Percentiles rank a stretch among this genome's conserved stretches.
Evolutionary conservation across 2,888 invertebrate genomes (phyloP).

Genomic region (Malacosoma neustria): DNA sequence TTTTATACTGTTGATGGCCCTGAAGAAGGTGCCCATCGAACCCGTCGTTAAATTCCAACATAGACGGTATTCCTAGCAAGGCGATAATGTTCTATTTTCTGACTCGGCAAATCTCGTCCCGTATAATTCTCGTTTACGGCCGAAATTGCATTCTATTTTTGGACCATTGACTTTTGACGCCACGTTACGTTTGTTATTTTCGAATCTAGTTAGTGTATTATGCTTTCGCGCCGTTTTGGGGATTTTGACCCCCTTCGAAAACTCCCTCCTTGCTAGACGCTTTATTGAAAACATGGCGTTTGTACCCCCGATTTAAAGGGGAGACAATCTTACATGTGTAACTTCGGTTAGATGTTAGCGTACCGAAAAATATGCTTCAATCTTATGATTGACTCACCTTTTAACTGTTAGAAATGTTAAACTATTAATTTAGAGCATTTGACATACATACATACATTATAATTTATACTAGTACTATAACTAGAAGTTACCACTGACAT

Average conservation of each 20-base stretch:
- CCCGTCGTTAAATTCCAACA: too few species aligned
- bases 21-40: too few species aligned
- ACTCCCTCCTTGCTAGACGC: conserved; percentile 10
- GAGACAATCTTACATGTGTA: conserved; percentile 6
- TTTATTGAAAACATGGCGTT: conserved; percentile 29
- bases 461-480: too few species aligned
- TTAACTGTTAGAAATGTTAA: too few species aligned
- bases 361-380: background rate
- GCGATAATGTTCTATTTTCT: conserved; percentile 24
- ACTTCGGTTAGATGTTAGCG: background rate
- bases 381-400: background rate
- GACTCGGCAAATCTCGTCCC: conserved; percentile 16
- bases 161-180: conserved; percentile 27
- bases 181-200: conserved; percentile 27
- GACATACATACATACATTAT: too few species aligned
- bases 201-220: conserved; percentile 17
- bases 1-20: too few species aligned
- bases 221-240: conserved; percentile 11
- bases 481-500: too few species aligned
- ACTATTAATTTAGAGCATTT: too few species aligned
- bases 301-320: conserved; percentile 17
- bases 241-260: conserved; percentile 17
- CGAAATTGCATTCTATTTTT: conserved; percentile 36
- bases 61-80: too few species aligned
- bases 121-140: conserved; percentile 27